phyloP scores from a whole-genome alignment of 1,140 invertebrate genomes.

The Dreissena polymorpha region DNA sequence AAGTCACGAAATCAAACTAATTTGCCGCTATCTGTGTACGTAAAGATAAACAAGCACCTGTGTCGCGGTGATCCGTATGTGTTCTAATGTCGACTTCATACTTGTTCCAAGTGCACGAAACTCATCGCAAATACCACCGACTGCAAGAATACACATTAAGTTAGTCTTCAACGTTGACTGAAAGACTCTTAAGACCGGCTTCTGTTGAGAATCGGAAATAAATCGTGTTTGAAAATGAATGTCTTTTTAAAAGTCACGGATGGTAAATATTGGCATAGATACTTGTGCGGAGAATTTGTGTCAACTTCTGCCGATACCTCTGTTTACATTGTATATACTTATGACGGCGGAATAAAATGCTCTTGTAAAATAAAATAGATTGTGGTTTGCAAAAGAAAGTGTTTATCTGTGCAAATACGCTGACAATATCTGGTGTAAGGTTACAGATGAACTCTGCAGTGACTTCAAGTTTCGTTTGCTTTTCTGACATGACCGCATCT shows the following conservation, averaged over 20 bases:
- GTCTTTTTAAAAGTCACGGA: slow-evolving; percentile 50
- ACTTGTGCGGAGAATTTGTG: slow-evolving; percentile 37
- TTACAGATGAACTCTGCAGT: too few relatives aligned
- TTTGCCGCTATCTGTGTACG: background rate
- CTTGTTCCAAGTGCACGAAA: slow-evolving; percentile 20
- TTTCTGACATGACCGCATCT: too few relatives aligned
- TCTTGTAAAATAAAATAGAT: background rate
- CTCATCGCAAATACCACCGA: slow-evolving; percentile 9
- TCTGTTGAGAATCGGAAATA: slow-evolving; percentile 45
- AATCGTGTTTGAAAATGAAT: slow-evolving; percentile 43
- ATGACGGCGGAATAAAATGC: background rate
- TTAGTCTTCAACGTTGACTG: slow-evolving; percentile 27
- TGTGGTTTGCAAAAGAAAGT: background rate
- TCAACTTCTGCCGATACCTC: slow-evolving; percentile 24
- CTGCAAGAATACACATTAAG: slow-evolving; percentile 39
- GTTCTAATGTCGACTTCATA: slow-evolving; percentile 28
- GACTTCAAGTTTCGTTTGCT: too few relatives aligned
- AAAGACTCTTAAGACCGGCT: slow-evolving; percentile 25
- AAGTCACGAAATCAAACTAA: slow-evolving; percentile 15
- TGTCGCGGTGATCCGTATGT: background rate
- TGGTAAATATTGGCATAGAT: slow-evolving; percentile 43
- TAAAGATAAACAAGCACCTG: background rate
- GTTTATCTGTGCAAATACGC: too few relatives aligned
- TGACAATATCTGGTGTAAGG: too few relatives aligned
- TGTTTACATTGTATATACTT: background rate